phyloP scores from a whole-genome alignment of 2,797 vertebrate genomes.

The Pseudomugil gertrudae region DNA sequence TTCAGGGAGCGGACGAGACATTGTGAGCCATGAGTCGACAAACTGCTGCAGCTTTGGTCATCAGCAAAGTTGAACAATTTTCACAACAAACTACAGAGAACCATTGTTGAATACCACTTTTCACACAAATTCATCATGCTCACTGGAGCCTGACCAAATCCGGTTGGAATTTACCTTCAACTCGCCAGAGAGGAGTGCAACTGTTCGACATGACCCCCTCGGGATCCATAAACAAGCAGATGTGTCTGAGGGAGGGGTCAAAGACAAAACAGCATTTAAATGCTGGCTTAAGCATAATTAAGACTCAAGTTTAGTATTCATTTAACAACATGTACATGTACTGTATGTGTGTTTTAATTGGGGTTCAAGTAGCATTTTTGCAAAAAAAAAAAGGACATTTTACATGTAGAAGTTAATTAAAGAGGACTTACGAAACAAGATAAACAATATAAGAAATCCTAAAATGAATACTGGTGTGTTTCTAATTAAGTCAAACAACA shows the following conservation, averaged over 20 bases:
- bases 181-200: constrained; percentile 36
- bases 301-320: background rate
- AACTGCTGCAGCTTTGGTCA: constrained; percentile 31
- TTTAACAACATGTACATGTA: background rate
- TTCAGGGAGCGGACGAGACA: constrained; percentile 36
- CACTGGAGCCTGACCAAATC: constrained; percentile 36
- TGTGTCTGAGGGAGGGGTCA: constrained; percentile 44
- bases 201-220: constrained; percentile 25
- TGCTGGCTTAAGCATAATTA: background rate
- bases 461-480: background rate
- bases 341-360: background rate
- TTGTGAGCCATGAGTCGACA: constrained; percentile 47
- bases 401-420: background rate
- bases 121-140: constrained; percentile 23
- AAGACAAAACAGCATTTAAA: constrained; percentile 49
- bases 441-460: background rate
- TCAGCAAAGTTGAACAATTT: constrained; percentile 21
- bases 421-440: background rate
- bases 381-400: background rate
- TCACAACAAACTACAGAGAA: constrained; percentile 14
- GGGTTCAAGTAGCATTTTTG: background rate
- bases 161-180: constrained; percentile 51
- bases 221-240: constrained; percentile 55
- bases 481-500: too few species aligned
- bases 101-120: background rate